phyloP scores from a whole-genome alignment of 2,113 vertebrate genomes.

The Choloepus hoffmanni region DNA sequence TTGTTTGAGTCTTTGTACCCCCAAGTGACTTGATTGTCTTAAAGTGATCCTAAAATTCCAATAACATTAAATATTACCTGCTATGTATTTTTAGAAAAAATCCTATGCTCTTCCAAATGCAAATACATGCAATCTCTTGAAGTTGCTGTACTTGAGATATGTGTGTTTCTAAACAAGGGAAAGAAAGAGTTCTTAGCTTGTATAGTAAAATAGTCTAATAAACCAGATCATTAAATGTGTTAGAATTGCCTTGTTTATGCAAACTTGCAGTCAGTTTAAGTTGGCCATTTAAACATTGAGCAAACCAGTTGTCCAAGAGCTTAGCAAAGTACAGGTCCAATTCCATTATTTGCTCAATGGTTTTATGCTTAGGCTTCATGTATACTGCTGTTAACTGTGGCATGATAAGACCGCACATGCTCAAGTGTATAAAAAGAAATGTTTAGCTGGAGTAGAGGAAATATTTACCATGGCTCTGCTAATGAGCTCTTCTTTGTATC shows the following conservation, averaged over 20 bases:
- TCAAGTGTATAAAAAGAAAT: conserved; percentile 20
- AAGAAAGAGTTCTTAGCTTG: not conserved
- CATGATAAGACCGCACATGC: not conserved
- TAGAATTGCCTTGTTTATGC: conserved; percentile 51
- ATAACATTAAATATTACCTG: not conserved
- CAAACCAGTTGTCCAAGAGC: not conserved
- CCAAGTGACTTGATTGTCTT: not conserved
- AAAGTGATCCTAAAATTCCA: conserved; percentile 4
- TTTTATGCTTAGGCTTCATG: not conserved
- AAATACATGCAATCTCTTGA: not conserved
- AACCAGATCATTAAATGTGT: conserved; percentile 55
- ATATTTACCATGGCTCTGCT: conserved; percentile 59
- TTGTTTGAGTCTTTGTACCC: not conserved
- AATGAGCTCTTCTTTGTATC: conserved; percentile 63
- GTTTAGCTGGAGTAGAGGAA: conserved; percentile 30
- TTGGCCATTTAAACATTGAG: not conserved
- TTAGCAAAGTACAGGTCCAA: not conserved
- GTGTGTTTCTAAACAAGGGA: conserved; percentile 17
- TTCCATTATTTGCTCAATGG: not conserved
- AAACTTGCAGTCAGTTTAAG: conserved; percentile 44
- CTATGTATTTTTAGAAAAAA: not conserved
- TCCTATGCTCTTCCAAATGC: not conserved
- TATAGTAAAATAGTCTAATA: conserved; percentile 45
- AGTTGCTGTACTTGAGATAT: not conserved
- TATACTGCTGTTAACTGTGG: not conserved